Percentiles rank a stretch among this genome's conserved stretches.
Evolutionary conservation across 1,140 invertebrate species (phyloP).

Genomic region (Aricia agestis): DNA sequence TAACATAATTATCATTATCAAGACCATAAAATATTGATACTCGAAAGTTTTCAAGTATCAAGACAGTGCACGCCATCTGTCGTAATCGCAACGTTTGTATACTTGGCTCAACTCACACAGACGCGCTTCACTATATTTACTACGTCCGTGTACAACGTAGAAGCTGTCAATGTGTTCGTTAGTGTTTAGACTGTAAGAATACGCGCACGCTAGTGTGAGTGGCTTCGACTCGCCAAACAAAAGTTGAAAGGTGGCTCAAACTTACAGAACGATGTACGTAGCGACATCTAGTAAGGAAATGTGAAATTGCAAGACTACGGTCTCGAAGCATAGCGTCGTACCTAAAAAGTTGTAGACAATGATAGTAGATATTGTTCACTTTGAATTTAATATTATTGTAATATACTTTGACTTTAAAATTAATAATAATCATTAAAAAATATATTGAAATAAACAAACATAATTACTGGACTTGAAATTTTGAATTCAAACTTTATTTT

Average conservation of each 20-base stretch:
- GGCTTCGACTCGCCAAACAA: conserved; percentile 23
- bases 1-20: background rate
- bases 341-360: conserved; percentile 29
- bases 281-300: conserved; percentile 53
- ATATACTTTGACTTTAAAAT: too few relatives aligned
- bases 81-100: conserved; percentile 10
- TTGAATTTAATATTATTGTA: too few relatives aligned
- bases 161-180: conserved; percentile 8
- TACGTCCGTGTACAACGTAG: conserved; percentile 20
- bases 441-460: too few relatives aligned
- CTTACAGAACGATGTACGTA: conserved; percentile 29
- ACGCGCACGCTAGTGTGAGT: conserved; percentile 23
- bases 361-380: background rate
- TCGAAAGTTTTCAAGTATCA: background rate
- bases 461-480: too few relatives aligned
- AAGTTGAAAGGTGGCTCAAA: conserved; percentile 13
- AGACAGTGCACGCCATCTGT: conserved; percentile 33
- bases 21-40: background rate
- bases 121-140: conserved; percentile 27
- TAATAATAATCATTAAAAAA: too few relatives aligned
- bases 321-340: conserved; percentile 34
- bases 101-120: conserved; percentile 23
- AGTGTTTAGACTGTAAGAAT: conserved; percentile 23
- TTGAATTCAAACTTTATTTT: too few relatives aligned
- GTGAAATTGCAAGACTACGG: conserved; percentile 36